Percentiles rank a stretch among this genome's conserved stretches.
Conservation (phyloP, 2,113 vertebrate species). For the Chaetodon auriga region DNA sequence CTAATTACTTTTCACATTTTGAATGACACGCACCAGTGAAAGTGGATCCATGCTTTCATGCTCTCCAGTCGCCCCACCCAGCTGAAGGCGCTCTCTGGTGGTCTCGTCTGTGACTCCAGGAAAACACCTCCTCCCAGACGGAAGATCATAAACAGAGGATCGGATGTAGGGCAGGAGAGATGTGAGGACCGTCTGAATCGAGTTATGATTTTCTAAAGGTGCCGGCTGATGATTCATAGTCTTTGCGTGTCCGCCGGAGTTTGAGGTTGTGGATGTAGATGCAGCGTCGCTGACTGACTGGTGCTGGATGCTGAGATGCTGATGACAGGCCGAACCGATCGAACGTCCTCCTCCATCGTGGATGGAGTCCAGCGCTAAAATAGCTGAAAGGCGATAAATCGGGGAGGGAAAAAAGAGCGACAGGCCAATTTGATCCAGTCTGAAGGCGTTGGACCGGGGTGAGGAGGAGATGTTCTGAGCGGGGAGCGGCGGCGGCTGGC, state of each 20-base stretch:
- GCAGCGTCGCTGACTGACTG: constrained; percentile 9
- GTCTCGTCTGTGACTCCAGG: constrained; percentile 43
- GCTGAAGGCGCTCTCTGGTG: constrained; percentile 55
- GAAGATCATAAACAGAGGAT: neutral
- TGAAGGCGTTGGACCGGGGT: neutral
- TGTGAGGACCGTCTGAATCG: neutral
- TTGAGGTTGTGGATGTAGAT: constrained; percentile 3
- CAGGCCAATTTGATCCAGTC: constrained; percentile 16
- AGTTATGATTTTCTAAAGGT: neutral
- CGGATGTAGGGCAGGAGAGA: constrained; percentile 27
- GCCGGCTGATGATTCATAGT: constrained; percentile 12
- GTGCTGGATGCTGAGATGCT: constrained; percentile 44
- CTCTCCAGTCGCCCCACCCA: constrained; percentile 64
- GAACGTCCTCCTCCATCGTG: neutral
- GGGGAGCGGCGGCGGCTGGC: constrained; percentile 50
- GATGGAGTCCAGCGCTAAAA: constrained; percentile 29
- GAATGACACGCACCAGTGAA: neutral
- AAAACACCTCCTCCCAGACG: constrained; percentile 57
- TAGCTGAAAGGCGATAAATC: constrained; percentile 1
- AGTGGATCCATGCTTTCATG: neutral
- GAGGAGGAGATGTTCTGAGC: constrained; percentile 76
- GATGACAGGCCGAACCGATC: constrained; percentile 48
- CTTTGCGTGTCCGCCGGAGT: neutral
- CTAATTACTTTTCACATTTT: neutral
- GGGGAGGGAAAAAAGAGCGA: neutral